Conservation (phyloP, 2,113 vertebrate genomes). For the Caloenas nicobarica region DNA sequence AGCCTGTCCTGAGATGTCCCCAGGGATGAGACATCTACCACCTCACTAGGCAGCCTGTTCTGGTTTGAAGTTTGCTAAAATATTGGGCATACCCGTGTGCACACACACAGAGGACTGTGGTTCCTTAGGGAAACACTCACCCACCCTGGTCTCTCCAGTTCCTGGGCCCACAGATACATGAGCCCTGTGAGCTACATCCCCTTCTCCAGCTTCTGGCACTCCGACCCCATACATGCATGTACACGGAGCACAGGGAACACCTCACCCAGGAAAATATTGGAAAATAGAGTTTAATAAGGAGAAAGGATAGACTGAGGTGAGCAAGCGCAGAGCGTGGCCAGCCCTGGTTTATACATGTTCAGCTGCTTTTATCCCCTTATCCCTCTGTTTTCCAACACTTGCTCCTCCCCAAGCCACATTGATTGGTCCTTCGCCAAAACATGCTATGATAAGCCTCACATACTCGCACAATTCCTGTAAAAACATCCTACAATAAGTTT, state of each 20-base stretch:
- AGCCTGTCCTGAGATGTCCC: too few species aligned
- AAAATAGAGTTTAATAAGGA: neutral
- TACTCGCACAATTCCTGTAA: neutral
- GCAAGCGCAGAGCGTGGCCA: rapidly evolving
- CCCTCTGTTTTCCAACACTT: neutral
- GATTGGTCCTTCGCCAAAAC: neutral
- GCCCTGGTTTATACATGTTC: rapidly evolving
- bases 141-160: too few species aligned
- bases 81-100: rapidly evolving
- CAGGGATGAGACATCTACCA: too few species aligned
- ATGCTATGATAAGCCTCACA: neutral
- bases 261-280: neutral
- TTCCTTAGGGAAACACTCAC: neutral
- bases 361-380: neutral
- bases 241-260: rapidly evolving
- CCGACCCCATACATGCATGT: neutral
- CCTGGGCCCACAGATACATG: neutral
- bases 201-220: neutral
- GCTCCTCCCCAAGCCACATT: neutral
- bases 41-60: too few species aligned
- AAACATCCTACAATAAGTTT: neutral
- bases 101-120: neutral
- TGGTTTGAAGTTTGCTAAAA: neutral
- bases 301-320: neutral
- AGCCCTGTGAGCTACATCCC: rapidly evolving